Evolutionary conservation across 1,140 invertebrate species (phyloP).

Genomic region (Cydia fagiglandana): DNA sequence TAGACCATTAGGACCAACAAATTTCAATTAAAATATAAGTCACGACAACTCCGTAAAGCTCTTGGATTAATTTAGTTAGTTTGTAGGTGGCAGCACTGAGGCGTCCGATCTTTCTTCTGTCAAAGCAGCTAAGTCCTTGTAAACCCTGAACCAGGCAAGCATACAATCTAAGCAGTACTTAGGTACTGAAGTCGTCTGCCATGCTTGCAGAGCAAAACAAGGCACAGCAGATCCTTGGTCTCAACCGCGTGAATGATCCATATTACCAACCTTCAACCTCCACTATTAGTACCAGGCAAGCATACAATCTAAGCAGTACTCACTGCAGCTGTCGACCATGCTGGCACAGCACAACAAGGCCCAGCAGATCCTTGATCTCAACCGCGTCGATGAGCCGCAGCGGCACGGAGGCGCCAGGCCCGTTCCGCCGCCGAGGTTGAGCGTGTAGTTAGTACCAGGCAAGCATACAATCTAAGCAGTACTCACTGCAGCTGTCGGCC

Average conservation of each 20-base stretch:
- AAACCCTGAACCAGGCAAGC: no score
- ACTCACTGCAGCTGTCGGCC: conserved; percentile 87
- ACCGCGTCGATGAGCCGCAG: conserved; percentile 91
- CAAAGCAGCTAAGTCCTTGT: no score
- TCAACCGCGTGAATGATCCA: conserved; percentile 91
- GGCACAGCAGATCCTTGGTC: conserved; percentile 88
- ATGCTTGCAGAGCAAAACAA: conserved; percentile 91
- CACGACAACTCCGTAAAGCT: no score
- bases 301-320: conserved; percentile 42
- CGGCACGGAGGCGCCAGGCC: conserved; percentile 85
- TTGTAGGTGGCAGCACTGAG: no score
- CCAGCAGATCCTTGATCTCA: conserved; percentile 90
- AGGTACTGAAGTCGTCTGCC: conserved; percentile 88
- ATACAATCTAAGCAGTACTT: conserved; percentile 43
- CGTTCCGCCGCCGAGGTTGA: conserved; percentile 59
- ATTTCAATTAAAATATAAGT: no score
- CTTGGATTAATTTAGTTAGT: no score
- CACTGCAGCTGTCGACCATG: conserved; percentile 90
- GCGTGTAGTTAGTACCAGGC: conserved; percentile 73
- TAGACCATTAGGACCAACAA: no score
- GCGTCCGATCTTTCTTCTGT: no score
- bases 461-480: conserved; percentile 8
- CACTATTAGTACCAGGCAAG: no score
- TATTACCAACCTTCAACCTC: no score
- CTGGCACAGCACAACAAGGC: conserved; percentile 89